These are phyloP conservation scores for Cylloceria caligata DNA, from an alignment of 2,888 invertebrate genomes.

Conservation along the genomic window DNA sequence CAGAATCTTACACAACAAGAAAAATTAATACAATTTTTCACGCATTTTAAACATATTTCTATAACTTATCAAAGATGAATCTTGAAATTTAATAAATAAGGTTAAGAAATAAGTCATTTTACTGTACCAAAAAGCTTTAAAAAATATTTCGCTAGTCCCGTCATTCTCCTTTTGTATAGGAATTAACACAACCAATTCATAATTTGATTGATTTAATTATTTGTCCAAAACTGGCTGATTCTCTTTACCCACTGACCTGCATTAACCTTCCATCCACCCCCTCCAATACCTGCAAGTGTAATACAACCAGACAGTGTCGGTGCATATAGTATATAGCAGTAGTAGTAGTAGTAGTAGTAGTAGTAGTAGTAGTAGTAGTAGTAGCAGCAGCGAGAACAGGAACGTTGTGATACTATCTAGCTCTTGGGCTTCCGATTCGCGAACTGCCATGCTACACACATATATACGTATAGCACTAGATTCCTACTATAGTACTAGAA, in stretches of 20 bases:
- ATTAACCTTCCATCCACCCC: constrained; percentile 1
- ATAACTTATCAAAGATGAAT: no score
- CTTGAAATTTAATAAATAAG: no score
- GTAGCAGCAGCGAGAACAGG: constrained; percentile 59
- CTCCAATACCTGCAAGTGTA: constrained; percentile 3
- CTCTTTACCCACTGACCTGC: constrained; percentile 9
- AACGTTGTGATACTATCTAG: constrained; percentile 71
- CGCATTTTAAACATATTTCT: no score
- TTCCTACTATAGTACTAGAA: constrained; percentile 20
- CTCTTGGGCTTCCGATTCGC: constrained; percentile 62
- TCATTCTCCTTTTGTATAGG: no score
- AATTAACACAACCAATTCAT: no score
- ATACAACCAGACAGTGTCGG: constrained; percentile 9
- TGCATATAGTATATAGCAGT: no score
- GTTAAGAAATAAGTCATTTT: no score
- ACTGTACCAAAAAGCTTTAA: no score
- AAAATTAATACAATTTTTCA: no score
- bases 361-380: constrained; percentile 15
- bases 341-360: no score
- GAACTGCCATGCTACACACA: constrained; percentile 27
- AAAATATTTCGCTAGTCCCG: no score
- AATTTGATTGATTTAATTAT: neutral
- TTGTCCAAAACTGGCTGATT: neutral
- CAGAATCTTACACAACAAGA: no score
- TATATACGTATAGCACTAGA: neutral